phyloP scores from a whole-genome alignment of 2,888 invertebrate genomes.

The Eubasilissa splendida region DNA sequence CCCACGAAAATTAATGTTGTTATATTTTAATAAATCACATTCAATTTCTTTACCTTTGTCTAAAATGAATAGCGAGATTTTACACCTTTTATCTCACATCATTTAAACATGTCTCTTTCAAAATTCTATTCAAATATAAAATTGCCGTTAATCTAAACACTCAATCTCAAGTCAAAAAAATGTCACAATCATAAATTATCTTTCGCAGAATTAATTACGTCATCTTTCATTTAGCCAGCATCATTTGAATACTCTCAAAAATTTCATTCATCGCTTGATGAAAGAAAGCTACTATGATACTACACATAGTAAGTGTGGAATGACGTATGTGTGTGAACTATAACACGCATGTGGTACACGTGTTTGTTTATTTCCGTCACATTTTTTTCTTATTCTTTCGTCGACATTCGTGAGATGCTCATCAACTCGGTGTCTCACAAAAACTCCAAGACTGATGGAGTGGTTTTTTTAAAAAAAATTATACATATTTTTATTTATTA shows the following conservation, averaged over 20 bases:
- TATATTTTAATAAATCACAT: too few relatives aligned
- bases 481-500: too few relatives aligned
- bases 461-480: background rate
- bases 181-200: too few relatives aligned
- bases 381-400: constrained; percentile 1
- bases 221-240: constrained; percentile 15
- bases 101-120: too few relatives aligned
- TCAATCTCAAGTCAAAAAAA: too few relatives aligned
- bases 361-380: constrained; percentile 28
- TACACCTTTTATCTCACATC: too few relatives aligned
- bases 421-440: too few relatives aligned
- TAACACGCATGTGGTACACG: constrained; percentile 17
- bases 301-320: constrained; percentile 3
- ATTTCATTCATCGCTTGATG: constrained; percentile 7
- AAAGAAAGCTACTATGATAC: constrained; percentile 7
- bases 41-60: too few relatives aligned
- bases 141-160: too few relatives aligned
- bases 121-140: too few relatives aligned
- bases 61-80: too few relatives aligned
- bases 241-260: background rate
- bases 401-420: constrained; percentile 20
- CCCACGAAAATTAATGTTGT: too few relatives aligned
- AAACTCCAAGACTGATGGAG: background rate
- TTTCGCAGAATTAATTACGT: background rate
- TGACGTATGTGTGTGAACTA: constrained; percentile 14